Evolutionary conservation across 1,140 invertebrate genomes (phyloP), one percentile per base, ranked within the genome.

Genomic region (Meteorus sp.): DNA sequence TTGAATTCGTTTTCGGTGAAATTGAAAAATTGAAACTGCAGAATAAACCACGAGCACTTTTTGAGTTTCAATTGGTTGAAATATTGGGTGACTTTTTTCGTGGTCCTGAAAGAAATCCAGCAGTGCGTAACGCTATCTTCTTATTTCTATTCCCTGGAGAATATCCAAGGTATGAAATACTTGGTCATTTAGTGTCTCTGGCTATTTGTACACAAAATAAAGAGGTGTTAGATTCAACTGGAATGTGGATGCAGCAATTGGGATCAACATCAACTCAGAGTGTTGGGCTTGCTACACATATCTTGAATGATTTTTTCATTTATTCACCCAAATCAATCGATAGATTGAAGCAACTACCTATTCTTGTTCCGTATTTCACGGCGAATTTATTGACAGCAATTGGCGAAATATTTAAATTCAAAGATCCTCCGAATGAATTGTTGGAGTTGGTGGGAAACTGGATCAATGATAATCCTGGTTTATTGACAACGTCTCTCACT

Each of bases 201-300:
- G 87, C 88, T 0, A 86, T 92, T 15, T 87, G 88, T 0, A 88
- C 86, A 0, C 87, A 88, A 25, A 88, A 88, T 59, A 84, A 85
- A 7, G 83, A 86, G 17, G 85, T 92, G 1, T 72, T 93, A 11
- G 84, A 86, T 50, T 89, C 89, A 1, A 86, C 90, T 17, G 90
- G 90, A 57, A 88, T 90, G n/a, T 91, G 90, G 88, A 85, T 93
- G 75, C 90, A 93, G 74, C 90, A 92, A 70, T 81, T 90, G 55
- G 88, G 89, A 7, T 90, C 89, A 51, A 89, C 88, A n/a, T 90
- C 89, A 0, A 19, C 76, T 0, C 83, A 86, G 23, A 88, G 88
- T 43, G 78, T 90, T 3, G 85, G 86, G 70, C 78, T 93, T 4
- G 89, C 88, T 1, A 85, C 87, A 60, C 87, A 86, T 60, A 76